These are phyloP conservation scores for Entomobrya proxima DNA, from an alignment of 2,888 invertebrate species.

Conservation along the genomic window DNA sequence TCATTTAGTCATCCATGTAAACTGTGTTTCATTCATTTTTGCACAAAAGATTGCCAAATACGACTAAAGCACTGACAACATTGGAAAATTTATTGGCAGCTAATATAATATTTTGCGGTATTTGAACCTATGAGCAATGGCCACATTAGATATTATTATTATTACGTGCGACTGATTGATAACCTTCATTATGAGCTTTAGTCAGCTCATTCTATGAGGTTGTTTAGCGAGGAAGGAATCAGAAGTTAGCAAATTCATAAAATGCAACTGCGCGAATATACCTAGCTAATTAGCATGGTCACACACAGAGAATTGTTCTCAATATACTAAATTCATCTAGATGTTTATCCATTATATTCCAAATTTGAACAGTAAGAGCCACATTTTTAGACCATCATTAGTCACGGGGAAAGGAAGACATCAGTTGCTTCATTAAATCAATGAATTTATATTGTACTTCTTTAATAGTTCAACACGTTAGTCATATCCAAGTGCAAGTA, in stretches of 20 bases:
- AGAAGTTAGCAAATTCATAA: background rate
- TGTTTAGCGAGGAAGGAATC: too few species aligned
- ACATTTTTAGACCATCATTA: constrained; percentile 16
- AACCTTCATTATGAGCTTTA: background rate
- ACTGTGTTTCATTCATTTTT: constrained; percentile 22
- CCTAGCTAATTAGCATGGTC: constrained; percentile 22
- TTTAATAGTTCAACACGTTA: background rate
- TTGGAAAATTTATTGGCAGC: constrained; percentile 26
- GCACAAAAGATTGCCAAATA: constrained; percentile 26
- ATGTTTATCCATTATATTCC: constrained; percentile 4
- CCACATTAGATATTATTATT: background rate
- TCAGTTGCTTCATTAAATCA: background rate
- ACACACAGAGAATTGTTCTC: background rate
- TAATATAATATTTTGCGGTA: background rate
- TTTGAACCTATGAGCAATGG: background rate
- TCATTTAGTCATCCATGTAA: background rate
- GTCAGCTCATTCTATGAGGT: background rate
- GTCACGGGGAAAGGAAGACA: background rate
- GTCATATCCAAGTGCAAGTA: too few species aligned
- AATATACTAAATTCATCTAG: background rate
- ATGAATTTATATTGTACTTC: background rate
- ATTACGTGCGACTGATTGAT: background rate
- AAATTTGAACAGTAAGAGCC: background rate
- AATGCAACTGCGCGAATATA: background rate
- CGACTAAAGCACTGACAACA: constrained; percentile 23